Conservation (phyloP, 2,888 invertebrate species). For the Conops quadrifasciatus region DNA sequence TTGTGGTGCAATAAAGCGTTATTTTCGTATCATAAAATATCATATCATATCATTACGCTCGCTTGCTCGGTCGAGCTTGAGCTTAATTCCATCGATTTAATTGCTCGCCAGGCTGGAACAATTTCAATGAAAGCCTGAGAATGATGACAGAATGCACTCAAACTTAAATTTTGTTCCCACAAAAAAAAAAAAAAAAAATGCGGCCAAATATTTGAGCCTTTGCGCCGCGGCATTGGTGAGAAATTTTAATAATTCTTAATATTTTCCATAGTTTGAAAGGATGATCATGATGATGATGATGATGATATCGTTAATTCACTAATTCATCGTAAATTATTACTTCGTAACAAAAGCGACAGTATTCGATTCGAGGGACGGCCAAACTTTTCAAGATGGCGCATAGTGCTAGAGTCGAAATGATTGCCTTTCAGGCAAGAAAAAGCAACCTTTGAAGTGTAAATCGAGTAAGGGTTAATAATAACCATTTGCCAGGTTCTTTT, state of each 20-base stretch:
- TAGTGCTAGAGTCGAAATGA: background rate
- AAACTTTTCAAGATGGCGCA: background rate
- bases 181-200: slow-evolving; percentile 10
- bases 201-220: slow-evolving; percentile 11
- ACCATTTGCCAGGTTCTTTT: background rate
- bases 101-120: slow-evolving; percentile 36
- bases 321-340: background rate
- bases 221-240: slow-evolving; percentile 8
- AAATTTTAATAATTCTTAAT: slow-evolving; percentile 10
- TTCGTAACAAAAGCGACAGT: no score
- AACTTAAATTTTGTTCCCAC: background rate
- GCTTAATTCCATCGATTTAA: slow-evolving; percentile 42
- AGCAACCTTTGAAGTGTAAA: slow-evolving; percentile 31
- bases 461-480: background rate
- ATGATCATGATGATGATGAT: background rate
- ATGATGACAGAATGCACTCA: slow-evolving; percentile 20
- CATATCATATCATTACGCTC: background rate
- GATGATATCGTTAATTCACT: background rate
- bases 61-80: slow-evolving; percentile 22
- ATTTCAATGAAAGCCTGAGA: slow-evolving; percentile 22
- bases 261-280: background rate
- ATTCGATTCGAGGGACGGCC: no score
- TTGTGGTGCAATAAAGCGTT: slow-evolving; percentile 12
- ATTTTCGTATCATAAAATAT: background rate
- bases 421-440: background rate